These are phyloP conservation scores for Globicephala melas DNA, from an alignment of 2,113 vertebrate species.

Conservation along the genomic window DNA sequence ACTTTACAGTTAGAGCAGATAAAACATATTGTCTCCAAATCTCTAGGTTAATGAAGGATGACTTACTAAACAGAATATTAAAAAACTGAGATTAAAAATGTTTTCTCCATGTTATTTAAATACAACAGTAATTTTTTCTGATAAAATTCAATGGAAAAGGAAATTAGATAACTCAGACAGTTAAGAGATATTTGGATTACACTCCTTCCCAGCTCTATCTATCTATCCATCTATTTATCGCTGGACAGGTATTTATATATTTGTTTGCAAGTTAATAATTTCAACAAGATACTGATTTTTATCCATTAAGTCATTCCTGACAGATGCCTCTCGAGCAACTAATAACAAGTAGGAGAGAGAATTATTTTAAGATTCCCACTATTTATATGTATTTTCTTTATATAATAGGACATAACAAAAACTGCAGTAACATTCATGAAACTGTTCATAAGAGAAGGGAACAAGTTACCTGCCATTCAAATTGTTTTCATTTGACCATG, in stretches of 20 bases:
- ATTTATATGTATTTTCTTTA: background rate
- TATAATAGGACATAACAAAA: background rate
- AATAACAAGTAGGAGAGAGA: background rate
- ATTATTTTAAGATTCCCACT: background rate
- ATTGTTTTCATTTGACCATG: background rate
- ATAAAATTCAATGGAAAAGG: background rate
- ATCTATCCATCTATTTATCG: background rate
- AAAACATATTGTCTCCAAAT: background rate
- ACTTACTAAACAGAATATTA: background rate
- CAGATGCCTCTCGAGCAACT: background rate
- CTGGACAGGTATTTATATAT: background rate
- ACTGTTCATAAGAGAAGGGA: background rate
- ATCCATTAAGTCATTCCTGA: background rate
- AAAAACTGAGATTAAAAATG: background rate
- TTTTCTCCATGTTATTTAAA: background rate
- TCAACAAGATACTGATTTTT: background rate
- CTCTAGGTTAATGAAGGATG: background rate
- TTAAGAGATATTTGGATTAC: background rate
- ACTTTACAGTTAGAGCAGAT: background rate
- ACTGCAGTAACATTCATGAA: background rate
- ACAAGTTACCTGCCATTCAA: background rate
- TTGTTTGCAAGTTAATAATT: background rate
- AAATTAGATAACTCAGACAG: background rate
- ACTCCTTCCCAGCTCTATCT: background rate
- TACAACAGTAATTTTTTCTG: background rate